Evolutionary conservation across 2,113 vertebrate genomes (phyloP).

Genomic region (Herpetotheres cachinnans): DNA sequence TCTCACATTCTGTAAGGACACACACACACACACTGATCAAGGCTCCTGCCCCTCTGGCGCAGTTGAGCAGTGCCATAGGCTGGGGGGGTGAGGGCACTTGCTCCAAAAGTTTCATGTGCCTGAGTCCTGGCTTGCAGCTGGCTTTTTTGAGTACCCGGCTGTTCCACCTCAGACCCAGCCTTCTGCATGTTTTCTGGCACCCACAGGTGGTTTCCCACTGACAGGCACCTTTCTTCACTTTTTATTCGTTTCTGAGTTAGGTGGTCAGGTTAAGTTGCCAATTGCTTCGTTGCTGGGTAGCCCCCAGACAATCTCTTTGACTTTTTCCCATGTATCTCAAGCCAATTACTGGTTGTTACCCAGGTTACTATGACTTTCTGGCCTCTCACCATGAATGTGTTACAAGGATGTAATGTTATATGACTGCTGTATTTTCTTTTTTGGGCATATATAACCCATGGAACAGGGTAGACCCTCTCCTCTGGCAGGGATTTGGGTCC

Average conservation of each 20-base stretch:
- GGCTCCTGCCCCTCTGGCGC: background rate
- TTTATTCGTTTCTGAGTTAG: background rate
- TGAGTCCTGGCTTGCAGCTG: background rate
- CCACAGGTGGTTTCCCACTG: background rate
- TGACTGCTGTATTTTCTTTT: background rate
- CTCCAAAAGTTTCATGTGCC: background rate
- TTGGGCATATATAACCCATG: background rate
- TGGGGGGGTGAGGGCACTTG: background rate
- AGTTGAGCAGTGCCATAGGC: accelerated
- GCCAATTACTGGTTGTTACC: background rate
- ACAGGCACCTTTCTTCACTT: background rate
- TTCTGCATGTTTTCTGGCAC: background rate
- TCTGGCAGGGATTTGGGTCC: background rate
- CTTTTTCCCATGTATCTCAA: background rate
- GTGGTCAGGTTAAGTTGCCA: background rate
- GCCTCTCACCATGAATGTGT: background rate
- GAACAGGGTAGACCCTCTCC: background rate
- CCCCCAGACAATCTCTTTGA: background rate
- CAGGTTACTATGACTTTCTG: background rate
- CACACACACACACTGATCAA: accelerated
- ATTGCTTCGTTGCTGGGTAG: background rate
- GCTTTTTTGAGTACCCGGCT: background rate
- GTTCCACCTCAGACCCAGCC: background rate
- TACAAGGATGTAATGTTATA: background rate
- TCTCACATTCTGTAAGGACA: accelerated